A percentile compares a stretch with the other conserved stretches of the same genome.
These are phyloP conservation scores for Electrophaes corylata DNA, from an alignment of 2,888 invertebrate species.

Conservation along the genomic window DNA sequence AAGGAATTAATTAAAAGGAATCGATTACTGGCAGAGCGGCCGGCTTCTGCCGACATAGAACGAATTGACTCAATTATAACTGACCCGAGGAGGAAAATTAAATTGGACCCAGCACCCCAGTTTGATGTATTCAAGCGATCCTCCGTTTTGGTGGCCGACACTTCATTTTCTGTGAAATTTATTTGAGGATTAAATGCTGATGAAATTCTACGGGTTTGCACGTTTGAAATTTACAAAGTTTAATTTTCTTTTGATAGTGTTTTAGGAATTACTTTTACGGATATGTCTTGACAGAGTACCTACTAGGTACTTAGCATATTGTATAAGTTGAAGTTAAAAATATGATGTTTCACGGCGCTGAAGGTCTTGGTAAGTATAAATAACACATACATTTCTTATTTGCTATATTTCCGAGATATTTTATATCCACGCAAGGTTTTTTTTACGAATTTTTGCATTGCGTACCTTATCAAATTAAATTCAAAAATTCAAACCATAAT, in stretches of 20 bases:
- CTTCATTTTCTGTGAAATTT: slow-evolving; percentile 37
- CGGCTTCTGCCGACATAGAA: slow-evolving; percentile 72
- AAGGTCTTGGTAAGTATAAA: no score
- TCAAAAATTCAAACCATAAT: not conserved
- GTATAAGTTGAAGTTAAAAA: no score
- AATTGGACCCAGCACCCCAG: slow-evolving; percentile 64
- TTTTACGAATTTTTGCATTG: no score
- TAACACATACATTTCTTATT: no score
- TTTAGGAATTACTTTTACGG: no score
- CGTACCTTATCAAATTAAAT: not conserved
- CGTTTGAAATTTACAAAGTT: slow-evolving; percentile 9
- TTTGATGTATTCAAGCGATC: slow-evolving; percentile 53
- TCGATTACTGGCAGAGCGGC: slow-evolving; percentile 55
- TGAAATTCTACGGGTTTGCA: slow-evolving; percentile 19
- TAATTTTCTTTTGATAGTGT: not conserved
- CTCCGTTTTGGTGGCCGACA: slow-evolving; percentile 33
- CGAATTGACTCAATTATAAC: slow-evolving; percentile 79
- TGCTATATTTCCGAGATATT: no score
- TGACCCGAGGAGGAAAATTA: slow-evolving; percentile 74
- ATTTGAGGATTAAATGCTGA: slow-evolving; percentile 29
- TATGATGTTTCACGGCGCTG: no score
- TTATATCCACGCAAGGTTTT: no score
- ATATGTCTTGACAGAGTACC: no score
- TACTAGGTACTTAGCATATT: not conserved
- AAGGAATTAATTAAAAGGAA: slow-evolving; percentile 72